Evolutionary conservation across 2,113 vertebrate genomes (phyloP).

Genomic region (Cochlearius cochlearius): DNA sequence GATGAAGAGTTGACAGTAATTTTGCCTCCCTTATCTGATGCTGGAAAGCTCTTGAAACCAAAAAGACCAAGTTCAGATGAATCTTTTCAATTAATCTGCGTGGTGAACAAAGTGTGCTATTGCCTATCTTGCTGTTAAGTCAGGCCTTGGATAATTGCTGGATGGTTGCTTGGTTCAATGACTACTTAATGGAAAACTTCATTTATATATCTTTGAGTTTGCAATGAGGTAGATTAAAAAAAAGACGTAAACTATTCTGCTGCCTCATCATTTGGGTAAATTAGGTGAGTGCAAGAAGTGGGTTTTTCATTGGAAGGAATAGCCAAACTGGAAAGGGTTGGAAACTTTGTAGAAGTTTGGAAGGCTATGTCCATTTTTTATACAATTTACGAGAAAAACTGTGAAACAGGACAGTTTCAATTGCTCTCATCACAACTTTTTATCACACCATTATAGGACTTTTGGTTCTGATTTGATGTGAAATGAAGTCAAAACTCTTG

Average conservation of each 20-base stretch:
- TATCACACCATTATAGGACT: background rate
- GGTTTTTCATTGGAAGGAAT: rapidly evolving
- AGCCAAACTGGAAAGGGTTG: background rate
- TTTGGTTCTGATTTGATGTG: background rate
- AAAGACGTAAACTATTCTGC: background rate
- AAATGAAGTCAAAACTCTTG: background rate
- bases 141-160: background rate
- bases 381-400: background rate
- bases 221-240: background rate
- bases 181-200: background rate
- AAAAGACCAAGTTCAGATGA: background rate
- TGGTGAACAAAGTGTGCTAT: background rate
- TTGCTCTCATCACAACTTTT: background rate
- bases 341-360: background rate
- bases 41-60: background rate
- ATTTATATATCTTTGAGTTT: background rate
- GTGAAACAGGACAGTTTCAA: background rate
- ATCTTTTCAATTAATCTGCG: background rate
- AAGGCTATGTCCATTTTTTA: background rate
- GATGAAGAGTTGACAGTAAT: background rate
- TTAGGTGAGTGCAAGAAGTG: background rate
- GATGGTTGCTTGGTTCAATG: background rate
- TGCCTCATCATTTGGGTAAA: background rate
- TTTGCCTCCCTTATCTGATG: background rate
- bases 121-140: background rate